These are phyloP conservation scores for Campopleginae sp. DNA, from an alignment of 2,888 invertebrate species.

Conservation along the genomic window DNA sequence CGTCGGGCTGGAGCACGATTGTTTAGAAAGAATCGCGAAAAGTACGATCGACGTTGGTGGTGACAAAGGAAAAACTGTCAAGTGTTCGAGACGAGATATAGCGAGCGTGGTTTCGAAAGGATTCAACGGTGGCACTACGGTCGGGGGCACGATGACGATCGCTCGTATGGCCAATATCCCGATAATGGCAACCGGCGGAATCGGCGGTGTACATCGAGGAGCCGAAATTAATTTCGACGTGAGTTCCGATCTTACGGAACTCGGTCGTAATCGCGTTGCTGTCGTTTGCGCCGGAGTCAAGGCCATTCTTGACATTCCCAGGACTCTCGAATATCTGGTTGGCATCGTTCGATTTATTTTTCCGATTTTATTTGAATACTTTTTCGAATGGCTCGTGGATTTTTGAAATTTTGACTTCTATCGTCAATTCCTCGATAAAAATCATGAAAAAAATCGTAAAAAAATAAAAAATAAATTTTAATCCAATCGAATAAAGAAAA, in stretches of 20 bases:
- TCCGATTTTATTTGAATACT: too few relatives aligned
- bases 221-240: constrained; percentile 95
- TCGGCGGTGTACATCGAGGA: constrained; percentile 97
- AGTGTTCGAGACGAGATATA: constrained; percentile 95
- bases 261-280: constrained; percentile 93
- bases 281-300: constrained; percentile 98
- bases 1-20: constrained; percentile 89
- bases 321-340: constrained; percentile 97
- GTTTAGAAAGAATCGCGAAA: constrained; percentile 88
- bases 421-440: too few relatives aligned
- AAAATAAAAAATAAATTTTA: too few relatives aligned
- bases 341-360: too few relatives aligned
- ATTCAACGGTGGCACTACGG: constrained; percentile 96
- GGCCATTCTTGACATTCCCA: constrained; percentile 97
- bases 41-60: constrained; percentile 73
- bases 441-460: too few relatives aligned
- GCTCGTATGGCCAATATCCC: constrained; percentile 93
- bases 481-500: too few relatives aligned
- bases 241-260: constrained; percentile 96
- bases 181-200: constrained; percentile 97
- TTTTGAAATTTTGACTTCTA: too few relatives aligned
- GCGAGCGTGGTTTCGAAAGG: constrained; percentile 90
- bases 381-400: too few relatives aligned
- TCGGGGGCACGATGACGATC: constrained; percentile 95
- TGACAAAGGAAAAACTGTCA: constrained; percentile 86